A percentile compares a stretch with the other conserved stretches of the same genome.
phyloP scores from a whole-genome alignment of 2,888 invertebrate genomes.

The Stenichneumon culpator region DNA sequence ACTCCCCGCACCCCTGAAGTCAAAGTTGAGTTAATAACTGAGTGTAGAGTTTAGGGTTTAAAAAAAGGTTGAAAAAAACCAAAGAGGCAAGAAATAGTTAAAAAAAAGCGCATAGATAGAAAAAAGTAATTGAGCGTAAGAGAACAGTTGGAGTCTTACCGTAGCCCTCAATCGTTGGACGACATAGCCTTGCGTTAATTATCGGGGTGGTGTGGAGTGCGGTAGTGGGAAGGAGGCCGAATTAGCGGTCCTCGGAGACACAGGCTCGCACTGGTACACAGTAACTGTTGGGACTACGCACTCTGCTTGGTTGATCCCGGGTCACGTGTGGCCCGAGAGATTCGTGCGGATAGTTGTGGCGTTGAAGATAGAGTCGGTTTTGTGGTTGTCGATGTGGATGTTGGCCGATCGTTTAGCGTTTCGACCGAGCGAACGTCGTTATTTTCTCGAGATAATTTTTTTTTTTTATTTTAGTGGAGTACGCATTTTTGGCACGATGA shows the following conservation, averaged over 20 bases:
- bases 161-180: slow-evolving; percentile 79
- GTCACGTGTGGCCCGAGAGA: slow-evolving; percentile 70
- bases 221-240: slow-evolving; percentile 84
- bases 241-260: slow-evolving; percentile 85
- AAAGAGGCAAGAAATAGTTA: not conserved
- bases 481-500: slow-evolving; percentile 47
- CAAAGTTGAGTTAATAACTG: too few species aligned
- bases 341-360: slow-evolving; percentile 72
- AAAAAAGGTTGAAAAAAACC: too few species aligned
- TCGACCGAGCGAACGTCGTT: slow-evolving; percentile 82
- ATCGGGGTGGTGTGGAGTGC: slow-evolving; percentile 84
- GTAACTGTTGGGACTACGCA: slow-evolving; percentile 85
- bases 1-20: too few species aligned
- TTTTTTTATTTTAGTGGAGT: slow-evolving; percentile 22
- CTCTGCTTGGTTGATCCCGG: slow-evolving; percentile 79
- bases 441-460: slow-evolving; percentile 37
- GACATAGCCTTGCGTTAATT: slow-evolving; percentile 82
- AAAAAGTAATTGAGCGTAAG: slow-evolving; percentile 70
- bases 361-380: slow-evolving; percentile 75
- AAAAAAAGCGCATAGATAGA: slow-evolving; percentile 62
- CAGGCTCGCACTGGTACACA: slow-evolving; percentile 85
- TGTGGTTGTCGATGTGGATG: slow-evolving; percentile 69
- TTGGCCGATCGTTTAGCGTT: slow-evolving; percentile 76
- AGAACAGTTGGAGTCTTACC: slow-evolving; percentile 81
- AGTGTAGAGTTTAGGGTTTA: too few species aligned